Percentiles rank a stretch among this genome's conserved stretches.
phyloP scores from a whole-genome alignment of 2,113 vertebrate species.

The Barbus barbus region DNA sequence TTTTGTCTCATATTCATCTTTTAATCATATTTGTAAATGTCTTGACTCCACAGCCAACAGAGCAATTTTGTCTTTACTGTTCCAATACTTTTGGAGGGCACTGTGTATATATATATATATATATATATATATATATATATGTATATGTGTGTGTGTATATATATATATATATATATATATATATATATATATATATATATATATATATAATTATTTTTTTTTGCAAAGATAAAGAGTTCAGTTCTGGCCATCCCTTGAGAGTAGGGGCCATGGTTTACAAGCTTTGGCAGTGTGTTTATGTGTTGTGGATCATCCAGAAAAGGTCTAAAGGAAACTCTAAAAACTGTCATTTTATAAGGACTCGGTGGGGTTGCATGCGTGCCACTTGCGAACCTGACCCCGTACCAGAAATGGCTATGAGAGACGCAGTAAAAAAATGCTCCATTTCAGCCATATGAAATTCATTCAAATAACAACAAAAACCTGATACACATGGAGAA shows the following conservation, averaged over 20 bases:
- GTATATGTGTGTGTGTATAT: too few species aligned
- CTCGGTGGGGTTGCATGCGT: background rate
- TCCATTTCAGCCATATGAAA: slow-evolving; percentile 49
- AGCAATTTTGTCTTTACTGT: too few species aligned
- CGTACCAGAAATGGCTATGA: slow-evolving; percentile 32
- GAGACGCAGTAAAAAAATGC: slow-evolving; percentile 21
- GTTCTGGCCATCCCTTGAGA: background rate
- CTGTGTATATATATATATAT: too few species aligned
- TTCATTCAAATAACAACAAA: slow-evolving; percentile 41
- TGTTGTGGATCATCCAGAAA: slow-evolving; percentile 28
- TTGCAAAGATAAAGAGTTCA: background rate
- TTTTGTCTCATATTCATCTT: too few species aligned
- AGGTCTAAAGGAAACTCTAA: background rate
- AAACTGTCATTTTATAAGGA: slow-evolving; percentile 31
- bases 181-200: too few species aligned
- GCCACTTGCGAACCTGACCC: slow-evolving; percentile 37
- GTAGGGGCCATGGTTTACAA: slow-evolving; percentile 12
- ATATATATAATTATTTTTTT: too few species aligned
- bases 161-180: too few species aligned
- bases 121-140: too few species aligned
- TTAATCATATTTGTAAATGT: too few species aligned
- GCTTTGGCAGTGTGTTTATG: slow-evolving; percentile 36
- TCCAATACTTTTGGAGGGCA: too few species aligned
- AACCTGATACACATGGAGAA: slow-evolving; percentile 39
- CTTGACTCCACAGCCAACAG: too few species aligned